Conservation (phyloP, 2,888 invertebrate genomes). For the Chelonus formosanus region DNA sequence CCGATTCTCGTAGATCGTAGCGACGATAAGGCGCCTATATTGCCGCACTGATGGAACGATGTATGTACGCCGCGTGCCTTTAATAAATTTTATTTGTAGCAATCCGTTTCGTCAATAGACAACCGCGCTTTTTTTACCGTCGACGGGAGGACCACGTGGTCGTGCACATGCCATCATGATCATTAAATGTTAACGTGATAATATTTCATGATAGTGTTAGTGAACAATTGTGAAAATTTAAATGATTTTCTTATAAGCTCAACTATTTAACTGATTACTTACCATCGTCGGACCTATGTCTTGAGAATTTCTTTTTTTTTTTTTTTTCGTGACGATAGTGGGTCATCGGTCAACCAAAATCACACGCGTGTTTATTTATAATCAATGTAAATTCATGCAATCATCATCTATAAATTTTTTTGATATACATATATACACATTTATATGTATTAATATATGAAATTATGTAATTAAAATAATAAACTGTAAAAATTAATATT, state of each 20-base stretch:
- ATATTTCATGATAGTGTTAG: background rate
- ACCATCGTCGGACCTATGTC: background rate
- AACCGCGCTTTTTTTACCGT: conserved; percentile 13
- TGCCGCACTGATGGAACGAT: conserved; percentile 31
- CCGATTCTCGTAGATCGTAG: conserved; percentile 30
- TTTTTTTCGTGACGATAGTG: conserved; percentile 39
- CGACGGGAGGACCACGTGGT: conserved; percentile 9
- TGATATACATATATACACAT: conserved; percentile 18
- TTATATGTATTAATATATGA: conserved; percentile 6
- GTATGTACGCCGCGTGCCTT: conserved; percentile 26
- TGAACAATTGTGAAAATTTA: background rate
- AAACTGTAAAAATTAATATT: too few relatives aligned
- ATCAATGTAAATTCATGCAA: conserved; percentile 27
- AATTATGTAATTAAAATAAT: background rate
- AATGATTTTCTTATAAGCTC: too few relatives aligned
- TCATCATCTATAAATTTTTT: too few relatives aligned
- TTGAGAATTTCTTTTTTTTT: conserved; percentile 19
- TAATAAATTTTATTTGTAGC: background rate
- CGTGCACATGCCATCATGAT: conserved; percentile 4
- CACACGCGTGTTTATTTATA: conserved; percentile 38
- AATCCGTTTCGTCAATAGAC: conserved; percentile 3
- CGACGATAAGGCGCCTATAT: conserved; percentile 35
- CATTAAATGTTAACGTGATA: background rate
- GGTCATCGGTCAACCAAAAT: conserved; percentile 45
- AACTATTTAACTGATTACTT: background rate